Conservation (phyloP, 2,113 vertebrate genomes). For the Probosciger aterrimus region DNA sequence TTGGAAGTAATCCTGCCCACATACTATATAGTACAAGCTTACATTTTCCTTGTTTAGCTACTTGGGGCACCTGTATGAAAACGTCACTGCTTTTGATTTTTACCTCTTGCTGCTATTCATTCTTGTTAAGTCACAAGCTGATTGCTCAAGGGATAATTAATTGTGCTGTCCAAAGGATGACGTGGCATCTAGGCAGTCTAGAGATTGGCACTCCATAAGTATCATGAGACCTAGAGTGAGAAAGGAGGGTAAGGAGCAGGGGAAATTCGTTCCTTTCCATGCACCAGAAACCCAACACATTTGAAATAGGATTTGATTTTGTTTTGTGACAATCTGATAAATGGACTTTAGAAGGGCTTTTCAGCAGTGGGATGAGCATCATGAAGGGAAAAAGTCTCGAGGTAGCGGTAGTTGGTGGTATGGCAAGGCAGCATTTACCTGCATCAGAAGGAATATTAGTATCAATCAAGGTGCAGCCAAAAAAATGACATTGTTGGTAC, state of each 20-base stretch:
- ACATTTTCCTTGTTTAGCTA: slow-evolving; percentile 4
- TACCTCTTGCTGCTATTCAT: neutral
- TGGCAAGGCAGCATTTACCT: neutral
- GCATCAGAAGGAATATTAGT: neutral
- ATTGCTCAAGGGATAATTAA: neutral
- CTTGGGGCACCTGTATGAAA: slow-evolving; percentile 28
- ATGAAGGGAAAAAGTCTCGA: neutral
- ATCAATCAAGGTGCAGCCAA: neutral
- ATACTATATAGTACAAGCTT: neutral
- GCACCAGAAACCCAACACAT: neutral
- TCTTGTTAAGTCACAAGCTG: neutral
- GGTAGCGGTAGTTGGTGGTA: neutral
- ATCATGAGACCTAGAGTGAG: neutral
- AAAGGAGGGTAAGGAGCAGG: neutral
- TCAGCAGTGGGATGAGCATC: neutral
- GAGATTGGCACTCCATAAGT: neutral
- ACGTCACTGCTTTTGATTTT: slow-evolving; percentile 3
- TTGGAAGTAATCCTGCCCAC: slow-evolving; percentile 1
- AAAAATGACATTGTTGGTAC: fast-evolving
- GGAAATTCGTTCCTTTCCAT: neutral
- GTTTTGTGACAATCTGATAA: neutral
- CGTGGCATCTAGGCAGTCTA: neutral
- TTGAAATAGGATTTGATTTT: neutral
- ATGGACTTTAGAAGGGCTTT: neutral
- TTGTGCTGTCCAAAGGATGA: neutral